These are phyloP conservation scores for Hesperophylax magnus DNA, from an alignment of 1,140 invertebrate genomes.

Conservation along the genomic window DNA sequence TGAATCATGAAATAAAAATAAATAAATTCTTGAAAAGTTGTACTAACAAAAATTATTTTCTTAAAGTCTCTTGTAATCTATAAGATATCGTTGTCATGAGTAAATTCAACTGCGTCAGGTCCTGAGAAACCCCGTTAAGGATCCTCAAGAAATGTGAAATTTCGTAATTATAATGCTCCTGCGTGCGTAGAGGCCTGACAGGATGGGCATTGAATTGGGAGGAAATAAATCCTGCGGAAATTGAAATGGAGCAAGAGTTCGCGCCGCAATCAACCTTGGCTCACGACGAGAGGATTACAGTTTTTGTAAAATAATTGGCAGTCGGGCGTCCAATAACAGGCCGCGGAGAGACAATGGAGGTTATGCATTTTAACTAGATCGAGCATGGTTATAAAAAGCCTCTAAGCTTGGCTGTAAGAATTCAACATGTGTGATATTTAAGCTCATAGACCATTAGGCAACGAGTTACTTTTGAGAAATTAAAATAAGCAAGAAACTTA, in stretches of 20 bases:
- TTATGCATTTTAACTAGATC: neutral
- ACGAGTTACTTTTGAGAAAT: no score
- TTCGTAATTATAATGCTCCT: conserved; percentile 14
- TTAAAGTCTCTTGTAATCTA: no score
- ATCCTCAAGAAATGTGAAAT: neutral
- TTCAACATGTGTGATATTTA: no score
- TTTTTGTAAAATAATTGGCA: conserved; percentile 9
- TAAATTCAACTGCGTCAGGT: no score
- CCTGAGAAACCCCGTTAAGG: neutral
- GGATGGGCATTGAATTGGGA: conserved; percentile 17
- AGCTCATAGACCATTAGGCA: no score
- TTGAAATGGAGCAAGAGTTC: conserved; percentile 9
- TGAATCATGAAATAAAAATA: no score
- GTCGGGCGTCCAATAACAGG: neutral
- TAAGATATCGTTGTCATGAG: no score
- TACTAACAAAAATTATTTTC: no score
- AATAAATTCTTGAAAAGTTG: no score
- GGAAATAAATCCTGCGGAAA: neutral
- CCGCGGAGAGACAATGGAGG: neutral
- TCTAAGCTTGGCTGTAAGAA: no score
- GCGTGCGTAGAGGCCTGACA: neutral
- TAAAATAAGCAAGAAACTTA: no score
- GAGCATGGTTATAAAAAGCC: no score
- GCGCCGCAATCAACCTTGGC: neutral
- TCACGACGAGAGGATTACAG: neutral